phyloP scores from a whole-genome alignment of 2,113 vertebrate genomes.

The Syngnathus floridae region DNA sequence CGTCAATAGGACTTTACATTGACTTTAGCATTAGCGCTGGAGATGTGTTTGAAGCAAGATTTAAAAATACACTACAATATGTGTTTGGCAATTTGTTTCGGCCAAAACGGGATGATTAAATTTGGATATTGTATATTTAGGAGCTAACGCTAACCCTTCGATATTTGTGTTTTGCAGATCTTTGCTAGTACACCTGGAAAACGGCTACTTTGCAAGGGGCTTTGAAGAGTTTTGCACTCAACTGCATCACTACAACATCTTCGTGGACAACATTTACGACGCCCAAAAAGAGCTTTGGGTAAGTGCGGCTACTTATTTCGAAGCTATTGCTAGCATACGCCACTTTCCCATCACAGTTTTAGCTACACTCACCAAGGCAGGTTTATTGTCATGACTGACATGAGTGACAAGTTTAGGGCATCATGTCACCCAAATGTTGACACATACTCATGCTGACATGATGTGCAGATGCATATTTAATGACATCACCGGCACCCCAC shows the following conservation, averaged over 20 bases:
- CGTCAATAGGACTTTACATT: too few relatives aligned
- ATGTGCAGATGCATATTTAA: slow-evolving; percentile 38
- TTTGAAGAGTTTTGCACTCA: slow-evolving; percentile 76
- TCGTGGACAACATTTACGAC: slow-evolving; percentile 73
- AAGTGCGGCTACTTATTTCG: slow-evolving; percentile 25
- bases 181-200: slow-evolving; percentile 74
- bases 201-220: slow-evolving; percentile 65
- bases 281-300: slow-evolving; percentile 76
- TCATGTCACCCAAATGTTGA: slow-evolving; percentile 29
- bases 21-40: too few relatives aligned
- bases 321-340: too few relatives aligned
- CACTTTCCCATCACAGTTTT: neutral
- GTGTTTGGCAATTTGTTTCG: too few relatives aligned
- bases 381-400: slow-evolving; percentile 22
- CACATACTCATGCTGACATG: slow-evolving; percentile 27
- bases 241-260: slow-evolving; percentile 72
- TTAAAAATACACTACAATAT: too few relatives aligned
- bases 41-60: too few relatives aligned
- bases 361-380: neutral
- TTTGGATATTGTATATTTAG: too few relatives aligned
- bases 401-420: slow-evolving; percentile 20
- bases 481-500: slow-evolving; percentile 1
- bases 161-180: slow-evolving; percentile 33
- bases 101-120: too few relatives aligned
- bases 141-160: too few relatives aligned